Base-by-base conservation (phyloP, 2,888 invertebrate genomes). In the Cephus pygmeus region DNA sequence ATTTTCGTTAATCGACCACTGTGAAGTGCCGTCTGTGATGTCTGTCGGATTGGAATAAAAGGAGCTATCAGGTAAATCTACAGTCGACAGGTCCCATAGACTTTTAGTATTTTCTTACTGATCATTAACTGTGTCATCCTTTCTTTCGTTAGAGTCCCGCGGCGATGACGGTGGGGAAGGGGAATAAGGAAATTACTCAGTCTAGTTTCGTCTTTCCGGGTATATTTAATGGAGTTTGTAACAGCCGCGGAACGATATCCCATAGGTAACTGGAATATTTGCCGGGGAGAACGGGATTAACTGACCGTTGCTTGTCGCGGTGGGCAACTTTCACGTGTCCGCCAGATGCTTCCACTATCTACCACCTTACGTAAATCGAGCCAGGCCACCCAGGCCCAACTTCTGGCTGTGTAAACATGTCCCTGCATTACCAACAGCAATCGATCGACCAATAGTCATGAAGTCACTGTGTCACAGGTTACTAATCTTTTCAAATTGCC, bases 281-380 rank as follows among this genome's bases (percentile, higher is more conserved):
- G 85, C 84, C 81, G 84, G 83, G 82, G 82, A 84, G 82, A 83
- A 83, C 86, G 83, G 85, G 87, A 87, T 88, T 88, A 89, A 90
- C 90, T 88, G 90, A 88, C 88, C 89, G 87, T 89, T 89, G 83
- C 87, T 84, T 81, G 85, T 83, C 81, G 82, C 81, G 82, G 81
- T 81, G 84, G 83, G 85, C 90, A 84, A 90, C 90, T 90, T 90
- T 90, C 90, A 89, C 90, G 88, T 86, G 85, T 83, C 79, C 83
- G 35, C 89, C 88, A 89, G 88, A 88, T 89, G 88, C 40, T 86
- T 87, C 86, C 84, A 79, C 79, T 79, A 82, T 40, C 40, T 6
- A 40, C 40, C 40, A 40, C 40, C 90, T 90, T 90, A 89, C 87
- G 86, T 90, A 89, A 90, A 90, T 69, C 69, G 69, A 30, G 30